Conservation (phyloP, 2,113 vertebrate species). For the Etheostoma cragini region DNA sequence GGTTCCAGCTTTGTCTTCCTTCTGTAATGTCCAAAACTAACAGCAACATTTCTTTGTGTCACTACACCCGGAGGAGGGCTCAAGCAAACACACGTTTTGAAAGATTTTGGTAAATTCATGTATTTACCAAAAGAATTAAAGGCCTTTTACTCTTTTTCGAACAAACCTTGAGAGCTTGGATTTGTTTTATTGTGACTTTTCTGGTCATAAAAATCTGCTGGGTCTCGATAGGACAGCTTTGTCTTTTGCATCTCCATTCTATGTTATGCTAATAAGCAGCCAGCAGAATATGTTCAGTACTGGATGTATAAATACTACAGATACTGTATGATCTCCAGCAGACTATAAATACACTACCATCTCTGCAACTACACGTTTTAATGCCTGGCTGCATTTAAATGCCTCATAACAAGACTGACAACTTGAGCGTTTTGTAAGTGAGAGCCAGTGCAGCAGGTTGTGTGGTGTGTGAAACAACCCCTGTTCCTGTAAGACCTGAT, state of each 20-base stretch:
- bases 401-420: conserved; percentile 60
- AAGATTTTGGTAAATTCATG: too few species aligned
- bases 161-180: too few species aligned
- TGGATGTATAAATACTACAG: not conserved
- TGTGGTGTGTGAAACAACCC: conserved; percentile 63
- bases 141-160: too few species aligned
- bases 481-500: conserved; percentile 82
- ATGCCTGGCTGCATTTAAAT: conserved; percentile 37
- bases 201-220: not conserved
- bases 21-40: not conserved
- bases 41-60: not conserved
- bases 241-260: not conserved
- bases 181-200: too few species aligned
- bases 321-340: not conserved
- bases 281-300: not conserved
- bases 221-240: not conserved
- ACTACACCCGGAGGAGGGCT: too few species aligned
- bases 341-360: not conserved
- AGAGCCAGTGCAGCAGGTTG: conserved; percentile 80
- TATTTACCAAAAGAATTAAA: too few species aligned
- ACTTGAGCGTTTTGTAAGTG: conserved; percentile 23
- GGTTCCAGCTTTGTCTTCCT: not conserved
- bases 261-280: not conserved
- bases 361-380: not conserved
- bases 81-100: too few species aligned